Evolutionary conservation across 2,797 vertebrate species (phyloP).

Genomic region (Enteromius unitaeniatus): DNA sequence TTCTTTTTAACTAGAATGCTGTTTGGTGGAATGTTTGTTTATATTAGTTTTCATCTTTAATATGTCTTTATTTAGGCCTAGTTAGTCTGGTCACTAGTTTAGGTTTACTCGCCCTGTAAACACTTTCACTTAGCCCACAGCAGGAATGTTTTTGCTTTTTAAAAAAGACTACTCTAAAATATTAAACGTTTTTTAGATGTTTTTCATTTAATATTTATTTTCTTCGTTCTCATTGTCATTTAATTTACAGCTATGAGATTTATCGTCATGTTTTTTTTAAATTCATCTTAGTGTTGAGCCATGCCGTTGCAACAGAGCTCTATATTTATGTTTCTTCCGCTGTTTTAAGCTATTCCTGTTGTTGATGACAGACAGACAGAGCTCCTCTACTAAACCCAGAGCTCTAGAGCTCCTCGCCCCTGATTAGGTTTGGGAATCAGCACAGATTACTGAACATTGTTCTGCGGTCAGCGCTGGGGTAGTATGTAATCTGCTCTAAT

Average conservation of each 20-base stretch:
- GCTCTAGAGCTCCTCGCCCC: constrained; percentile 55
- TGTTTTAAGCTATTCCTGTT: not conserved
- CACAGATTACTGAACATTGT: constrained; percentile 76
- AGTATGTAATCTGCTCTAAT: constrained; percentile 76
- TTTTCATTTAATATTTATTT: not conserved
- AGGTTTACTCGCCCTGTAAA: not conserved
- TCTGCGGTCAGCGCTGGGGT: constrained; percentile 62
- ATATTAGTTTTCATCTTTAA: not conserved
- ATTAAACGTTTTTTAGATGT: not conserved
- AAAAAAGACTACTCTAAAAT: not conserved
- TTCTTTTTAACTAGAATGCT: not conserved
- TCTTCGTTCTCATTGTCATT: not conserved
- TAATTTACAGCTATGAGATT: not conserved
- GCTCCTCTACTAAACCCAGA: constrained; percentile 43
- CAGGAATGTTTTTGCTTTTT: not conserved
- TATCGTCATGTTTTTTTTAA: not conserved
- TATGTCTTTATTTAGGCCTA: not conserved
- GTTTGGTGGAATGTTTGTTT: not conserved
- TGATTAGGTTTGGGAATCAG: constrained; percentile 76
- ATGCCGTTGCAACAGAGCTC: not conserved
- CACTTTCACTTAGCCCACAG: not conserved
- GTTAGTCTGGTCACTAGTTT: not conserved
- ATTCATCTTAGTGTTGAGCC: not conserved
- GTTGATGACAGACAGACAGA: not conserved
- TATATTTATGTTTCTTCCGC: not conserved